Evolutionary conservation across 2,888 invertebrate genomes (phyloP).

Genomic region (Apodemia mormo): DNA sequence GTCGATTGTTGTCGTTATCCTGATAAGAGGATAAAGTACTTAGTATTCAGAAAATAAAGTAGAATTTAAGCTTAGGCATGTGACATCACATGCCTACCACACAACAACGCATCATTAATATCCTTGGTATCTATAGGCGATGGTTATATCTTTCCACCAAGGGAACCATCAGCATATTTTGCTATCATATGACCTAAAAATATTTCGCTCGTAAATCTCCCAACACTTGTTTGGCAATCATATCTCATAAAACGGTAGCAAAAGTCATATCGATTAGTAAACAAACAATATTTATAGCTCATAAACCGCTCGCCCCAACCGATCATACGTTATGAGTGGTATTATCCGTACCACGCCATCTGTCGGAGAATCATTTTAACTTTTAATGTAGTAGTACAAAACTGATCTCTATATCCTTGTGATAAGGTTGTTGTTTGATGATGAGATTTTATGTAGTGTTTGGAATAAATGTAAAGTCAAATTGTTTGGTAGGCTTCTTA

Average conservation of each 20-base stretch:
- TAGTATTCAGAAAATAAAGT: no score
- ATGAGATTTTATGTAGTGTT: constrained; percentile 26
- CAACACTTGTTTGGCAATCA: constrained; percentile 2
- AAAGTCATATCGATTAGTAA: constrained; percentile 50
- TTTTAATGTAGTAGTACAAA: constrained; percentile 24
- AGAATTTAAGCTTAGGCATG: no score
- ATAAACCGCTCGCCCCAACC: constrained; percentile 52
- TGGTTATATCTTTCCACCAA: no score
- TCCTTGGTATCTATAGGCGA: no score
- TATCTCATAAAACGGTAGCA: constrained; percentile 35
- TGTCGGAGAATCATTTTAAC: constrained; percentile 48
- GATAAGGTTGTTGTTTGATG: constrained; percentile 29
- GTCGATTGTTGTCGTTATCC: no score
- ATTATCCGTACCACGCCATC: constrained; percentile 68
- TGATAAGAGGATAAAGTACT: no score
- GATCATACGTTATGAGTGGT: constrained; percentile 47
- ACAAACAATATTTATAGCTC: constrained; percentile 57
- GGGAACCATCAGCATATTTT: no score
- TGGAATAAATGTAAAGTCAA: constrained; percentile 56
- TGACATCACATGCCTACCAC: no score
- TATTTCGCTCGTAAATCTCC: neutral
- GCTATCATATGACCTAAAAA: no score
- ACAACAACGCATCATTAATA: no score
- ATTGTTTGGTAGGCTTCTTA: constrained; percentile 46
- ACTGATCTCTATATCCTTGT: constrained; percentile 31